Evolutionary conservation across 92 coral and sea anemone species (phyloP).

Genomic region (Palythoa grandis): DNA sequence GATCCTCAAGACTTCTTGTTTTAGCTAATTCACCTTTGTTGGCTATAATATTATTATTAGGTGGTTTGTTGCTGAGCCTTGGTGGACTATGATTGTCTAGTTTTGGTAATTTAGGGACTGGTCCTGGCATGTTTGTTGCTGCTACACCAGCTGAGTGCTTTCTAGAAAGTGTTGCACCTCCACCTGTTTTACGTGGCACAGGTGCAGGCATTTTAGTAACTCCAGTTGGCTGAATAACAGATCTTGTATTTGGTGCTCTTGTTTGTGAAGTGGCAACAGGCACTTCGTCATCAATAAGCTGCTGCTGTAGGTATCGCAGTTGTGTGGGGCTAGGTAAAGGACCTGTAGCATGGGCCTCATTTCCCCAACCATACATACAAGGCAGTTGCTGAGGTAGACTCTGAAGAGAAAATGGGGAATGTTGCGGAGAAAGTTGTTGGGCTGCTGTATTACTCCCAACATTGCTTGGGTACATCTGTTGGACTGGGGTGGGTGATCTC

Average conservation of each 20-base stretch:
- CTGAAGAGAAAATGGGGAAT: constrained; percentile 18
- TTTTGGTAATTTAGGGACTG: constrained; percentile 27
- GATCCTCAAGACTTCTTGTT: constrained; percentile 15
- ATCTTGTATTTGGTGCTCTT: constrained; percentile 25
- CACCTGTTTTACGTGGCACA: constrained; percentile 12
- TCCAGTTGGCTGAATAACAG: constrained; percentile 41
- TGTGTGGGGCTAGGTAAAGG: constrained; percentile 32
- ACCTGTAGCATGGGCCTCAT: not conserved
- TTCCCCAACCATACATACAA: constrained; percentile 43
- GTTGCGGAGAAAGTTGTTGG: constrained; percentile 32
- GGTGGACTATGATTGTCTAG: constrained; percentile 28
- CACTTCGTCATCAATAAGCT: constrained; percentile 23
- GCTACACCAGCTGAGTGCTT: constrained; percentile 6
- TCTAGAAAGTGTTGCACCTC: not conserved
- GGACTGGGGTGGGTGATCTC: constrained; percentile 49
- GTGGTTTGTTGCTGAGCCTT: not conserved
- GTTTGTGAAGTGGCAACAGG: constrained; percentile 4
- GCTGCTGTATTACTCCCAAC: constrained; percentile 5
- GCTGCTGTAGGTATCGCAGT: constrained; percentile 33
- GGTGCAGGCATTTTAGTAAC: constrained; percentile 25
- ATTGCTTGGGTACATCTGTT: constrained; percentile 14
- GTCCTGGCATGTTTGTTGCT: not conserved
- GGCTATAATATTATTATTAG: not conserved
- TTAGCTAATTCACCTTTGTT: not conserved
- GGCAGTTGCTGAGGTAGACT: constrained; percentile 28